A percentile compares a stretch with the other conserved stretches of the same genome.
phyloP scores from a whole-genome alignment of 64 coral and sea anemone genomes.

The Dendronephthya gigantea region DNA sequence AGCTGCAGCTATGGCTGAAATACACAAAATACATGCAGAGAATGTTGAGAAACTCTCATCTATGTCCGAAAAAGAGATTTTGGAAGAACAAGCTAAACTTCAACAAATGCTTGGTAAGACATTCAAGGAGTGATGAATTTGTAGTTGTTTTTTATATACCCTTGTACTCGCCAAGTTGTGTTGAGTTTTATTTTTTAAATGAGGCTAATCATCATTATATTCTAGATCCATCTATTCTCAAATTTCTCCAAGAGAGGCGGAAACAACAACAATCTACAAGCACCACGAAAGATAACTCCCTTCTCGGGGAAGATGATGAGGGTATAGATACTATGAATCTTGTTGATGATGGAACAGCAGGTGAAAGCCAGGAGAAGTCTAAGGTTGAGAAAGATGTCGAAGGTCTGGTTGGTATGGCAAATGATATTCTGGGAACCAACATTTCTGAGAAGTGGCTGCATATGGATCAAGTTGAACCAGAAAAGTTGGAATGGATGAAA shows the following conservation, averaged over 20 bases:
- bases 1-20: constrained; percentile 2
- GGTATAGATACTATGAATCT: neutral
- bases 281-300: neutral
- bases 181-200: neutral
- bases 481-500: constrained; percentile 97
- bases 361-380: neutral
- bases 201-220: neutral
- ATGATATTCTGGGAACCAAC: constrained; percentile 2
- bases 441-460: constrained; percentile 66
- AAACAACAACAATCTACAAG: neutral
- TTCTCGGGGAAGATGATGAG: constrained; percentile 43
- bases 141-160: neutral
- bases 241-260: neutral
- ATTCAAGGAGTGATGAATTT: neutral
- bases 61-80: constrained; percentile 73
- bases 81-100: constrained; percentile 65
- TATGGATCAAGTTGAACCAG: constrained; percentile 71
- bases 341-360: neutral
- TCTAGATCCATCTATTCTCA: neutral
- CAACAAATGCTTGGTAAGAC: constrained; percentile 51
- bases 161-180: neutral
- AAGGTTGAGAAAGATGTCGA: neutral
- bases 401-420: neutral
- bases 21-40: constrained; percentile 64
- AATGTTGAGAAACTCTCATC: constrained; percentile 55